Evolutionary conservation across 2,797 vertebrate species (phyloP), one percentile per base, ranked within the genome.

Genomic region (Triplophysa yarkandensis): DNA sequence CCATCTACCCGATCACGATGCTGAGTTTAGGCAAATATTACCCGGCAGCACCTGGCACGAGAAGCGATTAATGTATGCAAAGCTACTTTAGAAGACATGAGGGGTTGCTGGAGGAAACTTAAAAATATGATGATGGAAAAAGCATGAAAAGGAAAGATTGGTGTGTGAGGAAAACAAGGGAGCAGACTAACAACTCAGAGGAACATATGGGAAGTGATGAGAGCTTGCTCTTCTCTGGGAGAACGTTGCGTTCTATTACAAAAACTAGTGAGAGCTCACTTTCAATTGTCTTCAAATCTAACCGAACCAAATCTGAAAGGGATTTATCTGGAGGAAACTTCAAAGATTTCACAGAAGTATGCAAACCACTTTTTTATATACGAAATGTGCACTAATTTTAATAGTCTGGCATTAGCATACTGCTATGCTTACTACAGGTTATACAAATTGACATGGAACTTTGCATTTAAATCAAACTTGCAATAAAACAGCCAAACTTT

Each of bases 71-170:
- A 74, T 78, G 66, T 63, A 74, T 79, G 71, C 60, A 79, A 74
- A 79, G 77, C 58, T 70, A 69, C 77, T 79, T 74, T 64, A 39
- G 60, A 28, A 69, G 39, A 74, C 44, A 34, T 44, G 55, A 61
- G 44, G 62, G 54, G 34, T 54, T 68, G 54, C 77, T 60, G 39
- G 48, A 70, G 43, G n/a, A 77, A 58, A 77, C 19, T 25, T 27
- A 60, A 63, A 30, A 55, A 68, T 60, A 25, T 41, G 34, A 50
- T 39, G 57, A 64, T 39, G 63, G 5, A 48, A 83, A 78, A 80
- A 78, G 74, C 76, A 78, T 74, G 80, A 83, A 79, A 52, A 57
- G 9, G 58, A 68, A 44, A 57, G 23, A 68, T 21, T 30, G 58
- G 17, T 17, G 60, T 62, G 54, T 30, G 25, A 28, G 3, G 61